phyloP scores from a whole-genome alignment of 2,113 vertebrate genomes.

The Junco hyemalis region DNA sequence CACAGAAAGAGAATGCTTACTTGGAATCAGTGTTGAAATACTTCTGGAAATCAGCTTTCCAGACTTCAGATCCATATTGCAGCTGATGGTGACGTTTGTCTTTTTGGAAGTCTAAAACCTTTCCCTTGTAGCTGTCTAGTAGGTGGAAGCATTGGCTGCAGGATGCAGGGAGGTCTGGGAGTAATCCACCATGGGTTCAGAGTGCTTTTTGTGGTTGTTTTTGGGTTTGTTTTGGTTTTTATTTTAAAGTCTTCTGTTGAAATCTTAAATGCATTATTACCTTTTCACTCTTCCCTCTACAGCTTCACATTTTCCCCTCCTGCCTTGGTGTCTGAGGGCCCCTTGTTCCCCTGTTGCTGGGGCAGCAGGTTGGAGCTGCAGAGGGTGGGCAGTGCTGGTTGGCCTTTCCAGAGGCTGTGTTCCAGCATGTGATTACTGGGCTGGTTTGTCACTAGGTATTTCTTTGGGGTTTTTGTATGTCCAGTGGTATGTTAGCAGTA shows the following conservation, averaged over 20 bases:
- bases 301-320: not conserved
- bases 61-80: not conserved
- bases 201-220: not conserved
- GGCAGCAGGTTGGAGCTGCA: not conserved
- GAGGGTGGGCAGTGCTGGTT: rapidly evolving
- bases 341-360: not conserved
- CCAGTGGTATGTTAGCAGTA: not conserved
- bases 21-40: not conserved
- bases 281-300: not conserved
- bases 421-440: not conserved
- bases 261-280: not conserved
- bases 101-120: not conserved
- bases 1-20: not conserved
- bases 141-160: not conserved
- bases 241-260: not conserved
- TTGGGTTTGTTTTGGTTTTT: not conserved
- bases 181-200: not conserved
- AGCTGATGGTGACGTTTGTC: not conserved
- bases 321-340: not conserved
- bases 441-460: not conserved
- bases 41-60: not conserved
- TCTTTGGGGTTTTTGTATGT: not conserved
- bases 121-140: not conserved
- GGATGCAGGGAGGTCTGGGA: not conserved
- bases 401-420: not conserved